phyloP scores from a whole-genome alignment of 2,797 vertebrate species.

The Etheostoma nigrum region DNA sequence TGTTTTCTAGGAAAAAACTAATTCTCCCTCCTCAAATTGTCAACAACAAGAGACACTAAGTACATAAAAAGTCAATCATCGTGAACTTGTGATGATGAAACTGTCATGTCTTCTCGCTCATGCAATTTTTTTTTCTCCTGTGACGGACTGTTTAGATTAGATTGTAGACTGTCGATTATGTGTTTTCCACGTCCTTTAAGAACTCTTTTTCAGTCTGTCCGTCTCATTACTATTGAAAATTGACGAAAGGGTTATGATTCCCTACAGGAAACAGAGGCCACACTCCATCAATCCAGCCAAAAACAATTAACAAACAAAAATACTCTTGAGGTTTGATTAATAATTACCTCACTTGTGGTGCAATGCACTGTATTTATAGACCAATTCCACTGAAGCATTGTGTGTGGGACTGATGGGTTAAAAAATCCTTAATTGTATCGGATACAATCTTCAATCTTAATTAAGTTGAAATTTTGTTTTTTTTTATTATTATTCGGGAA shows the following conservation, averaged over 20 bases:
- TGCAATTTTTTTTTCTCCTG: conserved; percentile 21
- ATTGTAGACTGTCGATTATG: not conserved
- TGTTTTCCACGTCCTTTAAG: conserved; percentile 8
- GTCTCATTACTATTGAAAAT: conserved; percentile 13
- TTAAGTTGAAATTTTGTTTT: conserved; percentile 44
- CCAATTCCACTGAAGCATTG: conserved; percentile 4
- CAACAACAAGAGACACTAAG: conserved; percentile 15
- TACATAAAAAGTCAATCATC: conserved; percentile 42
- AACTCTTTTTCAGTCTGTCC: not conserved
- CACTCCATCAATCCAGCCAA: conserved; percentile 38
- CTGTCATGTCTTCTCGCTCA: conserved; percentile 19
- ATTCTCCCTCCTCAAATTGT: conserved; percentile 41
- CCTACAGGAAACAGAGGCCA: conserved; percentile 12
- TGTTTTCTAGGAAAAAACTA: not conserved
- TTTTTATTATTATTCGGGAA: conserved; percentile 11
- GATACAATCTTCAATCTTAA: conserved; percentile 43
- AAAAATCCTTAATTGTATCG: conserved; percentile 31
- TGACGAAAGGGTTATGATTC: conserved; percentile 18
- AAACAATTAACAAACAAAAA: conserved; percentile 58
- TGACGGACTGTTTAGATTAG: conserved; percentile 22
- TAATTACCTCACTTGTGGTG: conserved; percentile 56
- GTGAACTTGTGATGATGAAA: conserved; percentile 2
- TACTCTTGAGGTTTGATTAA: conserved; percentile 58
- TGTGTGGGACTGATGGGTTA: conserved; percentile 16
- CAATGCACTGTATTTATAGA: conserved; percentile 38